Conservation (phyloP, 1,140 invertebrate species). For the Drosophila hydei region DNA sequence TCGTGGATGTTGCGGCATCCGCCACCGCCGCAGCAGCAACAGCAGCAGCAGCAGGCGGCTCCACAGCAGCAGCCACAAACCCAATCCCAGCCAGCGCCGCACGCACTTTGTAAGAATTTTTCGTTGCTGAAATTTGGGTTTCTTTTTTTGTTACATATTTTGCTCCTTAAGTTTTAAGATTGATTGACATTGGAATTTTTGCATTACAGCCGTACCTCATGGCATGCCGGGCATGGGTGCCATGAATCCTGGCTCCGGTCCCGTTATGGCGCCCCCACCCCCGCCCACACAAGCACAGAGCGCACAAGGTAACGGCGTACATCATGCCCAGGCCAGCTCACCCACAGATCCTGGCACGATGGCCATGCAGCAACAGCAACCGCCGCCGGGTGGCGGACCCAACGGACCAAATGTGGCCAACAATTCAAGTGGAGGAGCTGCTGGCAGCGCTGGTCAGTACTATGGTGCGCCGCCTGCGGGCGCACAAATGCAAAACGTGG, state of each 20-base stretch:
- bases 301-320: constrained; percentile 74
- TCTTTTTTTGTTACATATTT: constrained; percentile 37
- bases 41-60: constrained; percentile 51
- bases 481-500: constrained; percentile 69
- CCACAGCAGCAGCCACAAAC: constrained; percentile 56
- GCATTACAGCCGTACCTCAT: constrained; percentile 74
- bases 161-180: neutral
- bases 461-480: constrained; percentile 60
- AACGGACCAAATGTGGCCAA: constrained; percentile 44
- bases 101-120: constrained; percentile 86
- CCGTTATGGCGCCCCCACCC: constrained; percentile 77
- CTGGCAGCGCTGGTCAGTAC: constrained; percentile 51
- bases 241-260: constrained; percentile 71
- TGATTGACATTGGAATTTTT: neutral
- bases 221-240: constrained; percentile 75
- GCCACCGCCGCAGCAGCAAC: constrained; percentile 40
- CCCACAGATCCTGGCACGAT: constrained; percentile 63
- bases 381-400: constrained; percentile 51
- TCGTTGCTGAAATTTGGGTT: constrained; percentile 71
- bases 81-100: constrained; percentile 82
- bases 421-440: constrained; percentile 37
- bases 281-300: constrained; percentile 74
- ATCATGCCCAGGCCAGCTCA: constrained; percentile 65
- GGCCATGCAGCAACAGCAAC: constrained; percentile 68
- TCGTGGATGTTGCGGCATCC: constrained; percentile 78